phyloP scores from a whole-genome alignment of 37 sponge, comb jelly and placozoan genomes.

The Corticium candelabrum region DNA sequence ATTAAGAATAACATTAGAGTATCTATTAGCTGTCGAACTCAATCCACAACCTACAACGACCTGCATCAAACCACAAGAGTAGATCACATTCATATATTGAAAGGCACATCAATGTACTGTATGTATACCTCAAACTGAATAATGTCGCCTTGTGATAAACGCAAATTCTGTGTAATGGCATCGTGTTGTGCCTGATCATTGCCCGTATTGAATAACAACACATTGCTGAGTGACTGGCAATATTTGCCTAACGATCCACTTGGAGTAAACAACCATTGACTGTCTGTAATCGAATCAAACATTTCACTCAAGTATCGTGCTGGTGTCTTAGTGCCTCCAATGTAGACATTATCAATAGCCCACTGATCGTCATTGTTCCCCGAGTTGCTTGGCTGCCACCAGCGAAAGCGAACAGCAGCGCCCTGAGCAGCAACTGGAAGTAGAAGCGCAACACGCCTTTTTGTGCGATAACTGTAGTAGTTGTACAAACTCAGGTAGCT shows the following conservation, averaged over 20 bases:
- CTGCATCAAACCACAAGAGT: no score
- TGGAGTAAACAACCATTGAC: not conserved
- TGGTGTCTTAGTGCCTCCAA: not conserved
- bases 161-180: not conserved
- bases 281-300: not conserved
- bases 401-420: not conserved
- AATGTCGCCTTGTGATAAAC: not conserved
- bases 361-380: not conserved
- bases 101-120: no score
- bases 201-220: not conserved
- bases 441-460: not conserved
- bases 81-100: no score
- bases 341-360: constrained; percentile 7
- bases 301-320: not conserved
- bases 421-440: not conserved
- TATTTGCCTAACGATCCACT: not conserved
- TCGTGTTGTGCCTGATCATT: not conserved
- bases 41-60: no score
- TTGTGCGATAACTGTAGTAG: not conserved
- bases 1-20: no score
- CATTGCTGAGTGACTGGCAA: not conserved
- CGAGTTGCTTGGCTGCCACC: constrained; percentile 7
- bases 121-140: not conserved
- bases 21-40: no score
- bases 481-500: not conserved